Evolutionary conservation across 2,113 vertebrate genomes (phyloP).

Genomic region (Semicossyphus pulcher): DNA sequence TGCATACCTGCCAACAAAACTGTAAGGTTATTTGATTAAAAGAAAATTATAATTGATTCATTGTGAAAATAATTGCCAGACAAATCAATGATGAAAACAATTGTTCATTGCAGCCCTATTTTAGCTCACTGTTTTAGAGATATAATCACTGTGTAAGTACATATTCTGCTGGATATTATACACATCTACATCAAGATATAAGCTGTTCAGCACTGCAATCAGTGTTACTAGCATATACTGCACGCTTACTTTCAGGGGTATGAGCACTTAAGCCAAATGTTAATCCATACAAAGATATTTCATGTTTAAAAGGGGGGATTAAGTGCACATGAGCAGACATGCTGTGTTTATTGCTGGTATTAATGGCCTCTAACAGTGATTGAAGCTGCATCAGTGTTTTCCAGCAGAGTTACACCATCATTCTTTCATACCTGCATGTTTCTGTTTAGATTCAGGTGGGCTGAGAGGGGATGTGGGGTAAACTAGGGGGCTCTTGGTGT

Average conservation of each 20-base stretch:
- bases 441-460: not conserved
- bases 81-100: no score
- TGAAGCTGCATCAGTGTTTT: conserved; percentile 11
- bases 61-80: no score
- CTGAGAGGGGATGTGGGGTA: not conserved
- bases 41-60: no score
- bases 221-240: not conserved
- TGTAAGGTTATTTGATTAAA: no score
- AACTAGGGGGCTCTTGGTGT: no score
- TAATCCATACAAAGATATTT: conserved; percentile 60
- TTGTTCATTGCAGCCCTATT: no score
- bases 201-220: conserved; percentile 5
- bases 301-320: conserved; percentile 64
- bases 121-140: no score
- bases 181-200: conserved; percentile 23
- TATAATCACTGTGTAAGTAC: not conserved
- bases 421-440: not conserved
- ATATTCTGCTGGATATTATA: not conserved
- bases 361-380: conserved; percentile 25
- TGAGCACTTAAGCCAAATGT: conserved; percentile 58
- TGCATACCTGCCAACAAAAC: conserved; percentile 94
- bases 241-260: conserved; percentile 19
- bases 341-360: conserved; percentile 25
- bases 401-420: no score
- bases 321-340: conserved; percentile 38